Conservation (phyloP, 2,888 invertebrate species). For the Ormyrus thymus region DNA sequence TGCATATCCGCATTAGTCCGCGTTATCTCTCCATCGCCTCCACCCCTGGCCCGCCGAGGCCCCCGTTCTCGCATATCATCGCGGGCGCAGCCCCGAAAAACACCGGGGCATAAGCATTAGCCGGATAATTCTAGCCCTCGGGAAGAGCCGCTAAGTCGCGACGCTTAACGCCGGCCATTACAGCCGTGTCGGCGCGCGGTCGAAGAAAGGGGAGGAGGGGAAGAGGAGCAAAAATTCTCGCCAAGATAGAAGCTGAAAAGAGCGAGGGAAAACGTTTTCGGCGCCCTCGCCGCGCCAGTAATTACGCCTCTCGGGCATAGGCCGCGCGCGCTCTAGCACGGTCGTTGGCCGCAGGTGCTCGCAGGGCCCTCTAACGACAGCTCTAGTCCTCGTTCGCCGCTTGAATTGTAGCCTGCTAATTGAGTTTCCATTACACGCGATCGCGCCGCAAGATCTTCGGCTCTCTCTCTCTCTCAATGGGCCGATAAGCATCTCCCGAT, state of each 20-base stretch:
- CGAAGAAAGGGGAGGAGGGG: too few relatives aligned
- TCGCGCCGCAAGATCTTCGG: slow-evolving; percentile 29
- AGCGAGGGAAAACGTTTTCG: neutral
- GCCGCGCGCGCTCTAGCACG: neutral
- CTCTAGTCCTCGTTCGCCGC: slow-evolving; percentile 23
- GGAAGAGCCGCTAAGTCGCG: slow-evolving; percentile 30
- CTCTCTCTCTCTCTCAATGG: too few relatives aligned
- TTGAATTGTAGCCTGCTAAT: slow-evolving; percentile 60
- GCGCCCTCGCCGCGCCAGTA: neutral
- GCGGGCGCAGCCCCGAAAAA: neutral
- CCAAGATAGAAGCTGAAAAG: neutral
- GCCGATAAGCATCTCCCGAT: slow-evolving; percentile 53
- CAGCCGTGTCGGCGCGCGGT: slow-evolving; percentile 14
- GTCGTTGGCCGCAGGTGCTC: slow-evolving; percentile 32
- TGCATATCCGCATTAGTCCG: too few relatives aligned
- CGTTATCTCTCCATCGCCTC: neutral
- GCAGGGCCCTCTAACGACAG: neutral
- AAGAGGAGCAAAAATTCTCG: neutral
- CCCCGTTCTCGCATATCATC: neutral
- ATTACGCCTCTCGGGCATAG: slow-evolving; percentile 29
- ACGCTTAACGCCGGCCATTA: slow-evolving; percentile 45
- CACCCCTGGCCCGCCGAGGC: neutral
- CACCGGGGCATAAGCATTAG: neutral
- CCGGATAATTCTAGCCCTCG: slow-evolving; percentile 5
- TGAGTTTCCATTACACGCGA: slow-evolving; percentile 63